Base-by-base conservation (phyloP, 2,888 invertebrate genomes). In the Gastrophysa polygoni region DNA sequence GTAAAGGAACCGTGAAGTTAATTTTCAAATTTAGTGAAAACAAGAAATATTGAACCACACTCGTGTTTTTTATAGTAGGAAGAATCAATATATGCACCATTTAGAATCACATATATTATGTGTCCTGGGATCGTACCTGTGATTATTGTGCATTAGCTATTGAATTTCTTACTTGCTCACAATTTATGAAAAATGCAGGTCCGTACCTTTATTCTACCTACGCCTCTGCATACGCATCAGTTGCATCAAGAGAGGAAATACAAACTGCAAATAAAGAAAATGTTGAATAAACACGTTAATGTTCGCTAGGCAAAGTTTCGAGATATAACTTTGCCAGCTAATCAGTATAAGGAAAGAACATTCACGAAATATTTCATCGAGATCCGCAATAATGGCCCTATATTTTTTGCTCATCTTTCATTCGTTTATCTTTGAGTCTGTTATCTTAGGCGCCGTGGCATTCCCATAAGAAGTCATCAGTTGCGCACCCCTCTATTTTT, bases 341-440 rank as follows among this genome's bases (percentile, higher is more conserved):
- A 71, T 71, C 72, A 71, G 71, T 65, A 64, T 47, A 68, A 65
- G 70, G 70, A 70, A 67, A 51, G 65, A 70, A 67, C 63, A 67
- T 66, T 62, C 66, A 66, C 74, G 61, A 38, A 38, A 38, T 67
- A 65, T 66, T 62, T 64, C 66, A 68, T 64, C 56, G 59, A 50
- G 52, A 62, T 57, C 61, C 58, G 71, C 71, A 70, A 59, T 66
- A 66, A 68, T 70, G 75, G 68, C 67, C 62, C 65, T 57, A 70
- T 72, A 69, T 71, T 74, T 77, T 76, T 75, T 70, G 51, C 38
- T 64, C 67, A 72, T 79, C 73, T 75, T 76, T 79, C 77, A 78
- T 77, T 77, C 77, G 76, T 78, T 78, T 79, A 79, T 79, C 78
- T 78, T 71, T 68, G 52, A 64, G 55, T 50, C 52, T 49, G 61